Evolutionary conservation across 2,113 vertebrate species (phyloP), one percentile per base, ranked within the genome.

Genomic region (Mesoclemmys tuberculata): DNA sequence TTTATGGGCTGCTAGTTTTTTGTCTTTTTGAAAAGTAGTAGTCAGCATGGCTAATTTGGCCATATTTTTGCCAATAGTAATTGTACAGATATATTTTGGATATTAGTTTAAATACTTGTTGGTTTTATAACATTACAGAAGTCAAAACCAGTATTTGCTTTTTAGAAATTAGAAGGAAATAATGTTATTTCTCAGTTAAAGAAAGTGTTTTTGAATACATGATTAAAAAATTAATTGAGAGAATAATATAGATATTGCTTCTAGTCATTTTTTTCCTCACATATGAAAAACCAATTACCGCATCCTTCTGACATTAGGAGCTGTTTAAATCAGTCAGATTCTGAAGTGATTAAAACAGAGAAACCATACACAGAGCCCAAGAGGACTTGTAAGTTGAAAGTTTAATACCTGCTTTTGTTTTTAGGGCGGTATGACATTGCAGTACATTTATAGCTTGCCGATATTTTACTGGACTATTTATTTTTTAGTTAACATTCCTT

Each of bases 171-270:
- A 87, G 90, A 86, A 92, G 83, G 90, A 92, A 84, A 91, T 51
- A 94, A 88, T 93, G 94, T 79, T 94, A 48, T 95, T 95, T 96
- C 74, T 92, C 38, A 74, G 85, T 95, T 96, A 94, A 91, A 92
- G 61, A 94, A 91, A 92, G 56, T 90, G 31, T 19, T 82, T 77
- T 48, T 91, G 86, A 91, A 93, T 96, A 97, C 92, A 84, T 89
- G 74, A 89, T 94, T 87, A 92, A 49, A 94, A 90, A 89, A 91
- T 77, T 95, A 94, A 97, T 91, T 93, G 94, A 84, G 80, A 89
- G 75, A 94, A 95, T 96, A 91, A 97, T 93, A 80, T 38, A 21
- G 31, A 86, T 95, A 95, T 88, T 89, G 74, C 94, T 94, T 94
- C 86, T 12, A 93, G 86, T 79, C 74, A 90, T 92, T 26, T n/a